These are phyloP conservation scores for Caenorhabditis sp. DNA, from an alignment of 2,888 invertebrate genomes.

Conservation along the genomic window DNA sequence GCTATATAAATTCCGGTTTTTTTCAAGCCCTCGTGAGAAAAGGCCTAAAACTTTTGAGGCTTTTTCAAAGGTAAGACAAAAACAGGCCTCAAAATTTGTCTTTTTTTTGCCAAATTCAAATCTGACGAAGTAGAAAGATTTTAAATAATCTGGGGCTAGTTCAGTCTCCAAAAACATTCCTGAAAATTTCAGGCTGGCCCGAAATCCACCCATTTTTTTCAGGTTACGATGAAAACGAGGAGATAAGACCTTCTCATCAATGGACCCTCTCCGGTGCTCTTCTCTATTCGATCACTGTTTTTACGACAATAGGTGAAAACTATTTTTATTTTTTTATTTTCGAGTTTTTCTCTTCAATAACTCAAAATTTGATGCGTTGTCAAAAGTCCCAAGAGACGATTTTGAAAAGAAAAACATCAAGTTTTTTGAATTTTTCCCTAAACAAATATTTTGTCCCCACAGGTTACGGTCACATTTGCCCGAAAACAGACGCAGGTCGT, in stretches of 20 bases:
- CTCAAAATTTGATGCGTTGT: not conserved
- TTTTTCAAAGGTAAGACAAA: too few relatives aligned
- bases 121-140: too few relatives aligned
- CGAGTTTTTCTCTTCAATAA: not conserved
- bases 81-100: too few relatives aligned
- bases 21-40: too few relatives aligned
- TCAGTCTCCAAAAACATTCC: too few relatives aligned
- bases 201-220: too few relatives aligned
- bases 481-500: conserved; percentile 85
- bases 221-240: conserved; percentile 71
- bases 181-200: too few relatives aligned
- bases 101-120: too few relatives aligned
- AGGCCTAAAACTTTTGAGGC: too few relatives aligned
- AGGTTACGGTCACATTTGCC: conserved; percentile 97
- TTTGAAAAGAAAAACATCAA: not conserved
- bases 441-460: conserved; percentile 66
- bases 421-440: not conserved
- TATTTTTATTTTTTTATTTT: not conserved
- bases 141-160: too few relatives aligned
- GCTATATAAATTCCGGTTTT: too few relatives aligned
- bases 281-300: conserved; percentile 73
- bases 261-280: conserved; percentile 73
- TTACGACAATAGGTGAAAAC: conserved; percentile 72
- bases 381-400: not conserved
- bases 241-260: conserved; percentile 66